A percentile compares a stretch with the other conserved stretches of the same genome.
These are phyloP conservation scores for Mesocentrotus franciscanus DNA, from an alignment of 53 echinoderm and acorn worm genomes.

Conservation along the genomic window DNA sequence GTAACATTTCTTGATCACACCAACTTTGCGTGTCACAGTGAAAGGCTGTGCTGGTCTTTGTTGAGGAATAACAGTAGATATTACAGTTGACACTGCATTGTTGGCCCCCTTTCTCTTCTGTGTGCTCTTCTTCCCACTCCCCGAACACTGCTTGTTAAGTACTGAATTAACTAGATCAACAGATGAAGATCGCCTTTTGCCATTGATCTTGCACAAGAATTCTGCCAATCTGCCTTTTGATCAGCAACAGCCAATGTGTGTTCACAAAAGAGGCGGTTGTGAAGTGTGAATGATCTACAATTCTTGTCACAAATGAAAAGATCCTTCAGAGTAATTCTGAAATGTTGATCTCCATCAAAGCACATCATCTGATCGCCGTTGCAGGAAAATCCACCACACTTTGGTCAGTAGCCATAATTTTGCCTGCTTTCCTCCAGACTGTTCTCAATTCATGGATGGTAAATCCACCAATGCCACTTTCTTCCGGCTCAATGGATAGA, in stretches of 20 bases:
- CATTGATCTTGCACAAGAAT: conserved; percentile 4
- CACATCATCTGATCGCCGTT: neutral
- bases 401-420: neutral
- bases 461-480: conserved; percentile 39
- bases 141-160: conserved; percentile 11
- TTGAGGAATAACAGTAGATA: neutral
- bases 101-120: conserved; percentile 30
- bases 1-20: conserved; percentile 28
- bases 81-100: neutral
- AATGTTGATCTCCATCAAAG: conserved; percentile 14
- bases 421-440: conserved; percentile 10
- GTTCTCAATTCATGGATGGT: neutral
- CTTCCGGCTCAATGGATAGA: conserved; percentile 23
- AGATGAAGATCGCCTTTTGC: conserved; percentile 19
- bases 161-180: neutral
- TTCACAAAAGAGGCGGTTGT: conserved; percentile 14
- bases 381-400: conserved; percentile 30
- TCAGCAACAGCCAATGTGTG: conserved; percentile 49
- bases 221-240: conserved; percentile 3
- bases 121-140: conserved; percentile 19
- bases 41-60: conserved; percentile 33
- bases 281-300: conserved; percentile 7
- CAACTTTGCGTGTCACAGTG: conserved; percentile 8
- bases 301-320: conserved; percentile 29
- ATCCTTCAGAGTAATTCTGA: neutral